Evolutionary conservation across 92 coral and sea anemone genomes (phyloP).

Genomic region (Paragorgia papillata): DNA sequence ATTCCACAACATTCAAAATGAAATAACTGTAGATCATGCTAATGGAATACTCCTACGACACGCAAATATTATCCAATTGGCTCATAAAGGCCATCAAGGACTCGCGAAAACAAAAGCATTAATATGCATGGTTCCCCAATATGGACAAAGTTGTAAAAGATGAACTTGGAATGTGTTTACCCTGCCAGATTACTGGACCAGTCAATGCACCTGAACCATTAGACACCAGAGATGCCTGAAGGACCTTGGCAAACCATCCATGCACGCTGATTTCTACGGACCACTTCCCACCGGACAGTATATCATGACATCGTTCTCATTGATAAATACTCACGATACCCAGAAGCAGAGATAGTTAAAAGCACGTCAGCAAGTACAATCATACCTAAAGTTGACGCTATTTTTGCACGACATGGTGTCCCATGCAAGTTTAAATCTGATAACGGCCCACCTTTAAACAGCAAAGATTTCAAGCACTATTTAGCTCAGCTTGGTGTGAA

Average conservation of each 20-base stretch:
- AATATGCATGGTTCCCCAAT: slow-evolving; percentile 26
- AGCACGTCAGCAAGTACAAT: slow-evolving; percentile 10
- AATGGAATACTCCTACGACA: slow-evolving; percentile 1
- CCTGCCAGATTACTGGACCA: slow-evolving; percentile 60
- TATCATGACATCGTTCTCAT: slow-evolving; percentile 53
- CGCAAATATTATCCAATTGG: not conserved
- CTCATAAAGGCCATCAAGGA: slow-evolving; percentile 21
- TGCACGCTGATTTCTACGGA: slow-evolving; percentile 57
- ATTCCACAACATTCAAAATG: not conserved
- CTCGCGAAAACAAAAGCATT: slow-evolving; percentile 20
- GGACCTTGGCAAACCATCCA: slow-evolving; percentile 65
- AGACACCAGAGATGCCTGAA: slow-evolving; percentile 50
- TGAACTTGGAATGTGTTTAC: slow-evolving; percentile 55
- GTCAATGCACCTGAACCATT: slow-evolving; percentile 57
- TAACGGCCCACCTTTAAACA: slow-evolving; percentile 48
- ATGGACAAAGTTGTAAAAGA: slow-evolving; percentile 49
- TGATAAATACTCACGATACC: slow-evolving; percentile 66
- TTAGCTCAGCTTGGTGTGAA: slow-evolving; percentile 7
- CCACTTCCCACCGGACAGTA: slow-evolving; percentile 72
- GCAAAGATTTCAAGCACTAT: slow-evolving; percentile 32
- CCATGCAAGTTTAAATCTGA: slow-evolving; percentile 33
- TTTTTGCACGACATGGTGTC: slow-evolving; percentile 40
- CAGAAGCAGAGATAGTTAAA: slow-evolving; percentile 59
- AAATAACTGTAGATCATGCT: slow-evolving; percentile 8
- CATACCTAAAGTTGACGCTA: slow-evolving; percentile 31